phyloP scores from a whole-genome alignment of 2,797 vertebrate genomes.

The Dallia pectoralis region DNA sequence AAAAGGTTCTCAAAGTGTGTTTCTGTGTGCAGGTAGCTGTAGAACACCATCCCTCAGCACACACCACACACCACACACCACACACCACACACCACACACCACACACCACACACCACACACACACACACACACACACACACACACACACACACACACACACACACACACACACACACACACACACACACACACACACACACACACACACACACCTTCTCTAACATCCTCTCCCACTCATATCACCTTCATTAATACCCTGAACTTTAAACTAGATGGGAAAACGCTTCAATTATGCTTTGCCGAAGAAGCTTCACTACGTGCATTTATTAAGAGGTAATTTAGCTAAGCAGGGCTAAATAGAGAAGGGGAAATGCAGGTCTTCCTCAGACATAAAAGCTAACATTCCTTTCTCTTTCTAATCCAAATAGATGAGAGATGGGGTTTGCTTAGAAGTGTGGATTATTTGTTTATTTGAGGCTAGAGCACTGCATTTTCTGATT shows the following conservation, averaged over 20 bases:
- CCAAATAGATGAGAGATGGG: constrained; percentile 77
- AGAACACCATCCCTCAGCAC: constrained; percentile 29
- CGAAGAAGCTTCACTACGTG: constrained; percentile 66
- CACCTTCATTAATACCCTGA: constrained; percentile 73
- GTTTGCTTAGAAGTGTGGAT: constrained; percentile 61
- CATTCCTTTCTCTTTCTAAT: constrained; percentile 74
- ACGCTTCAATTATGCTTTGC: constrained; percentile 71
- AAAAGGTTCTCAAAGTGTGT: constrained; percentile 30
- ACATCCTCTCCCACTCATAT: constrained; percentile 46
- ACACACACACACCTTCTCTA: constrained; percentile 50
- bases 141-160: too few species aligned
- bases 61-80: too few species aligned
- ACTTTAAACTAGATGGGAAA: constrained; percentile 68
- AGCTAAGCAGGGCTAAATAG: constrained; percentile 77
- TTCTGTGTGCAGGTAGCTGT: constrained; percentile 31
- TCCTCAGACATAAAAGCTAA: constrained; percentile 72
- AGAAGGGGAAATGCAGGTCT: constrained; percentile 37
- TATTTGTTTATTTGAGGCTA: constrained; percentile 74
- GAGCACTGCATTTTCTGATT: constrained; percentile 66
- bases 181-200: too few species aligned
- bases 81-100: too few species aligned
- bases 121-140: too few species aligned
- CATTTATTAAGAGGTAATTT: constrained; percentile 81
- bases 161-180: too few species aligned
- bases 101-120: too few species aligned